Evolutionary conservation across 2,113 vertebrate species (phyloP), one percentile per base, ranked within the genome.

Genomic region (Chitala chitala): DNA sequence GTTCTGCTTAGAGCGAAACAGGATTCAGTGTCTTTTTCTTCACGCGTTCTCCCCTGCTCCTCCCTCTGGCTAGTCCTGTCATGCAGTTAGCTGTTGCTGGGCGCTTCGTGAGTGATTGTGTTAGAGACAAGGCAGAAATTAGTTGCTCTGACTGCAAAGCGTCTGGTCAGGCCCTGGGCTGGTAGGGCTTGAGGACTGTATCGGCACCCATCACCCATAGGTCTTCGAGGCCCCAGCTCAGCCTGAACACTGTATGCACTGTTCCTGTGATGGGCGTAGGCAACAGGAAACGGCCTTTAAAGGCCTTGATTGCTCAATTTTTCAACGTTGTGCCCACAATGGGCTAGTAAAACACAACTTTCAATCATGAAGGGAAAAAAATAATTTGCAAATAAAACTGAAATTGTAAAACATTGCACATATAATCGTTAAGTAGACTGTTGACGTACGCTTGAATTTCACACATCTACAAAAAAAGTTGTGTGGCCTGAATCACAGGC

Each of bases 371-470:
- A 64, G 33, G 56, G n/a, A 15, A 51, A 71, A 48, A 38, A 5
- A 38, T 42, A 59, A 53, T 15, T 36, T 58, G 65, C 40, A 64
- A n/a, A 55, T 26, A 22, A 76, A 50, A 48, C 69, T 51, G 40
- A 51, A 63, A 79, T 71, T 58, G 46, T 72, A 29, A 50, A 73
- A 73, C 51, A 40, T 20, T 31, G 53, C 50, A 24, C 15, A 40
- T 42, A 55, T 36, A 24, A 58, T 72, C 58, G 15, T 44, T 13
- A 68, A 70, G 5, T n/a, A n/a, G n/a, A 70, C 15, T 53, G 10
- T 51, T 29, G 22, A 40, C 36, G 2, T 5, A 0, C 5, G 31
- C 13, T n/a, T 22, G 51, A 20, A 33, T 54, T 55, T 55, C 36
- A 31, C 20, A 31, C 15, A 61, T 2, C 7, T 29, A 61, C 29